Evolutionary conservation across 2,888 invertebrate species (phyloP).

Genomic region (Cordilura impudica): DNA sequence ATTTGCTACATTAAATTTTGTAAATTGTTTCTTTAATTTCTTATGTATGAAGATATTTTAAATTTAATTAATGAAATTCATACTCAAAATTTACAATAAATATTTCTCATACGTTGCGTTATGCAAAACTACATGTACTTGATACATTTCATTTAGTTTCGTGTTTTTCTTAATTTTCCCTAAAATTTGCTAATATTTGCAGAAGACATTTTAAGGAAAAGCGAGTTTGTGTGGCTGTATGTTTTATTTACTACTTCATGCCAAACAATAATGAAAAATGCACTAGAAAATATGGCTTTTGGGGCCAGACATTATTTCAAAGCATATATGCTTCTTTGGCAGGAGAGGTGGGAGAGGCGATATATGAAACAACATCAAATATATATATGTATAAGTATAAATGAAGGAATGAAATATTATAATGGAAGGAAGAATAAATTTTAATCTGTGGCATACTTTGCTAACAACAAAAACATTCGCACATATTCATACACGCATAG

Average conservation of each 20-base stretch:
- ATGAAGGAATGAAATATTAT: background rate
- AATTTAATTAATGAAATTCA: too few species aligned
- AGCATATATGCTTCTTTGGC: background rate
- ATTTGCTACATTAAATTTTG: too few species aligned
- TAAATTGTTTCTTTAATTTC: too few species aligned
- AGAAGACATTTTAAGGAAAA: background rate
- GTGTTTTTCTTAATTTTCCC: background rate
- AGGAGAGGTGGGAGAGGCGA: background rate
- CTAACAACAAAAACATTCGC: background rate
- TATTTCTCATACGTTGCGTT: conserved; percentile 25
- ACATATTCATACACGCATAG: background rate
- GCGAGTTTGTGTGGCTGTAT: background rate
- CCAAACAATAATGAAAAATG: conserved; percentile 13
- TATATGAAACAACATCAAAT: background rate
- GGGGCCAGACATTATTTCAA: conserved; percentile 31
- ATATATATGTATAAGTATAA: background rate
- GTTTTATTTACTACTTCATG: background rate
- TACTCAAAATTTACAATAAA: too few species aligned
- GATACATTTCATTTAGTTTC: background rate
- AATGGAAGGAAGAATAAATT: conserved; percentile 1
- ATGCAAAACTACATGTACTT: background rate
- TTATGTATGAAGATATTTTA: too few species aligned
- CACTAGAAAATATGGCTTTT: conserved; percentile 13
- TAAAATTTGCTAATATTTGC: background rate
- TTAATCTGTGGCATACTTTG: conserved; percentile 39